These are phyloP conservation scores for Sinocyclocheilus rhinocerous DNA, from an alignment of 2,113 vertebrate genomes.

Conservation along the genomic window DNA sequence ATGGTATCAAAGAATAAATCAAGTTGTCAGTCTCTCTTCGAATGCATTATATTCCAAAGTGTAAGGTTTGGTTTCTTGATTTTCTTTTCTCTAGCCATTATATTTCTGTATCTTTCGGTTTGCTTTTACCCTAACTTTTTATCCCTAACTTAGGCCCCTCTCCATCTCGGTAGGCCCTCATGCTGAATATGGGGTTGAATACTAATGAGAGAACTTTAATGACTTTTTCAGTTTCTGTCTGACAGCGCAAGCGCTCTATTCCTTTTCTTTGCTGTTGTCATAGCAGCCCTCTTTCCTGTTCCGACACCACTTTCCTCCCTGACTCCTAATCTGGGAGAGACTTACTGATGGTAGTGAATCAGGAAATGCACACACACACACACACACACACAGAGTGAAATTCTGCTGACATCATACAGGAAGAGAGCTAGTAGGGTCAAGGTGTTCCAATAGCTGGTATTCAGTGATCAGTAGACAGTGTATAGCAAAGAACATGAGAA, in stretches of 20 bases:
- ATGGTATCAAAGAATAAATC: background rate
- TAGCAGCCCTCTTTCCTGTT: slow-evolving; percentile 81
- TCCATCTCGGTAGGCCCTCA: slow-evolving; percentile 45
- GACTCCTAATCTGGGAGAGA: slow-evolving; percentile 43
- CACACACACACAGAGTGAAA: slow-evolving; percentile 6
- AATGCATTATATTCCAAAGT: background rate
- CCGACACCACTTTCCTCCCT: slow-evolving; percentile 39
- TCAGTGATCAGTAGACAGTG: background rate
- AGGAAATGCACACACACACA: background rate
- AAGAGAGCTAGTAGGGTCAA: slow-evolving; percentile 8
- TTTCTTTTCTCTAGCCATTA: background rate
- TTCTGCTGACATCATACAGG: slow-evolving; percentile 31
- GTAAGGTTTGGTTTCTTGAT: background rate
- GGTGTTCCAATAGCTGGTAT: background rate
- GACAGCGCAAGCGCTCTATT: slow-evolving; percentile 50
- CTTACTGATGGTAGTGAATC: slow-evolving; percentile 45
- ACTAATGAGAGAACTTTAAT: slow-evolving; percentile 87
- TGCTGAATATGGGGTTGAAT: slow-evolving; percentile 76
- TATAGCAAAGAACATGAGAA: slow-evolving; percentile 23
- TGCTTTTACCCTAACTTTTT: background rate
- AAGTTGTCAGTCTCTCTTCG: background rate
- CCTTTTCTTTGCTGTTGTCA: slow-evolving; percentile 80
- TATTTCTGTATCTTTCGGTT: background rate
- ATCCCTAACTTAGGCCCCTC: slow-evolving; percentile 57
- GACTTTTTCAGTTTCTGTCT: slow-evolving; percentile 83